Percentiles rank a stretch among this genome's conserved stretches.
Conservation (phyloP, 1,140 invertebrate genomes). For the Drosophila nigrodunni region DNA sequence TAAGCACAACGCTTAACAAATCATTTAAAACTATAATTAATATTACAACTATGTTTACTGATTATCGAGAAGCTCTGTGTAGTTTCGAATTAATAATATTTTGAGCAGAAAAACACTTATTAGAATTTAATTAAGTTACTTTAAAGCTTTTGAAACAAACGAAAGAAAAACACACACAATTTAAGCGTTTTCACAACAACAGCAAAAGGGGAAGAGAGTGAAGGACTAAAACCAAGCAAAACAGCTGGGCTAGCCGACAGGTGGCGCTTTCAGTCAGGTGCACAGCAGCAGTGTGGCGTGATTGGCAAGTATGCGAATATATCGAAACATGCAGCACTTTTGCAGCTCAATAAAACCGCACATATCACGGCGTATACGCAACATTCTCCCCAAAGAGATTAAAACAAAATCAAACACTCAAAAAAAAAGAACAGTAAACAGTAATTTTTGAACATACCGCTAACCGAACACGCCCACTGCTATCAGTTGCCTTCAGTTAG, state of each 20-base stretch:
- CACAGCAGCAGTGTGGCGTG: not conserved
- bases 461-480: not conserved
- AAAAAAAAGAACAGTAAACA: slow-evolving; percentile 5
- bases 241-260: slow-evolving; percentile 19
- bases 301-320: not conserved
- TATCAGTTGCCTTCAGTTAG: slow-evolving; percentile 28
- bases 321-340: slow-evolving; percentile 6
- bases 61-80: not conserved
- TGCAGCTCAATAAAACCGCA: slow-evolving; percentile 28
- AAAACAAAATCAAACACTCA: slow-evolving; percentile 29
- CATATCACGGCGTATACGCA: slow-evolving; percentile 69
- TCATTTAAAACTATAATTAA: slow-evolving; percentile 5
- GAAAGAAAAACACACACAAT: slow-evolving; percentile 2
- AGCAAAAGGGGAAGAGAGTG: slow-evolving; percentile 76
- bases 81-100: slow-evolving; percentile 29
- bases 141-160: slow-evolving; percentile 4
- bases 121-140: slow-evolving; percentile 56
- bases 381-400: slow-evolving; percentile 6
- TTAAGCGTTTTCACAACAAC: slow-evolving; percentile 36
- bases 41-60: not conserved
- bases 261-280: slow-evolving; percentile 3
- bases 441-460: too few species aligned
- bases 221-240: slow-evolving; percentile 75
- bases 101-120: slow-evolving; percentile 60
- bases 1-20: slow-evolving; percentile 19